Evolutionary conservation across 2,113 vertebrate genomes (phyloP).

Genomic region (Gobius niger): DNA sequence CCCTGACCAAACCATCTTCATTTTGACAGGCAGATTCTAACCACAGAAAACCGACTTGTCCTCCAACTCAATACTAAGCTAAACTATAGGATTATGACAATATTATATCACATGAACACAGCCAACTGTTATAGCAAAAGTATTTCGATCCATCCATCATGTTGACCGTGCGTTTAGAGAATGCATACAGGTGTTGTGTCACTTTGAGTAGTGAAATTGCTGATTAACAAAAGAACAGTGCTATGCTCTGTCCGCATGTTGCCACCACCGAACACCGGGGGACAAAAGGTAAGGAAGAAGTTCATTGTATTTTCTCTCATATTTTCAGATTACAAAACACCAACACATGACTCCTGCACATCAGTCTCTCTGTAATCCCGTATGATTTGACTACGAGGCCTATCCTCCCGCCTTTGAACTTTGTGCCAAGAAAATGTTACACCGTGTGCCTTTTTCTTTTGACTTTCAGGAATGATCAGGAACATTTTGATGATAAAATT

Average conservation of each 20-base stretch:
- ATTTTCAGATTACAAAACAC: constrained; percentile 1
- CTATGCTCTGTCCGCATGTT: constrained; percentile 47
- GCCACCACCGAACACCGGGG: constrained; percentile 4
- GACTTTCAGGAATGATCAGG: constrained; percentile 68
- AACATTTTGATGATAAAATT: constrained; percentile 71
- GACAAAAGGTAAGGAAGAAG: constrained; percentile 41
- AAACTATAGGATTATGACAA: no score
- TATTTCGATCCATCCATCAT: not conserved
- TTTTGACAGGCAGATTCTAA: no score
- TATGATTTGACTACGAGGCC: constrained; percentile 55
- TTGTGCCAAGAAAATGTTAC: constrained; percentile 68
- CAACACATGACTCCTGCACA: constrained; percentile 17
- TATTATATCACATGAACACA: no score
- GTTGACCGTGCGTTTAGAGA: constrained; percentile 46
- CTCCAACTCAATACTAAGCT: no score
- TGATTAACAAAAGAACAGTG: constrained; percentile 49
- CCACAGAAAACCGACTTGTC: no score
- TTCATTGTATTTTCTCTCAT: not conserved
- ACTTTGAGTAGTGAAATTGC: constrained; percentile 51
- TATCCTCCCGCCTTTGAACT: constrained; percentile 71
- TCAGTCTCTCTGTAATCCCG: constrained; percentile 55
- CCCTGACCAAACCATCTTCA: no score
- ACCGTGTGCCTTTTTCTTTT: constrained; percentile 40
- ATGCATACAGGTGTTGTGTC: constrained; percentile 9
- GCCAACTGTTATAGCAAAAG: no score